Evolutionary conservation across 2,113 vertebrate genomes (phyloP).

Genomic region (Megaleporinus macrocephalus): DNA sequence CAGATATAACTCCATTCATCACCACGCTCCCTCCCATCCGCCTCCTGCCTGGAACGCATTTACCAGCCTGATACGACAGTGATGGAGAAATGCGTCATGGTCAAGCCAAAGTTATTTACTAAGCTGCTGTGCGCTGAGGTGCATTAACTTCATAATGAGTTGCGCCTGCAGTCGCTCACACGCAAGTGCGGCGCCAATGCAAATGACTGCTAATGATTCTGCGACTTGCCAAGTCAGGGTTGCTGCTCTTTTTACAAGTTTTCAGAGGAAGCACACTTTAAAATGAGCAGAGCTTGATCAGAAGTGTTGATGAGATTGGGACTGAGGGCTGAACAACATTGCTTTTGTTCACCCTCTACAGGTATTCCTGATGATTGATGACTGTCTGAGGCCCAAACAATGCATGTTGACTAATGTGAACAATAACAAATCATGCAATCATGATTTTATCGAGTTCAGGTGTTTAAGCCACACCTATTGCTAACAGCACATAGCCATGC

Average conservation of each 20-base stretch:
- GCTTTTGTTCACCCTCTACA: too few relatives aligned
- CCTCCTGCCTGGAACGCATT: slow-evolving; percentile 18
- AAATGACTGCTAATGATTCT: neutral
- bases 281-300: neutral
- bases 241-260: slow-evolving; percentile 1
- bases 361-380: neutral
- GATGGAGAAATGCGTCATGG: slow-evolving; percentile 42
- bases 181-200: neutral
- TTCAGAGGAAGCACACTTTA: neutral
- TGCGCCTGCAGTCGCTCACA: neutral
- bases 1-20: slow-evolving; percentile 46
- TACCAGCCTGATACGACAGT: slow-evolving; percentile 40
- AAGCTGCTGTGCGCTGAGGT: slow-evolving; percentile 8
- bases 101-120: slow-evolving; percentile 35
- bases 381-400: too few relatives aligned
- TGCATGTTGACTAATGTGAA: too few relatives aligned
- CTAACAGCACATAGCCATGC: too few relatives aligned
- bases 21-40: slow-evolving; percentile 13
- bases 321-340: neutral
- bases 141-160: slow-evolving; percentile 23
- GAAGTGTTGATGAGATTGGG: neutral
- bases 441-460: too few relatives aligned
- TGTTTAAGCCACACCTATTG: too few relatives aligned
- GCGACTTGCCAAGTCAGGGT: neutral
- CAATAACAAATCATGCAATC: too few relatives aligned